phyloP scores from a whole-genome alignment of 2,797 vertebrate genomes.

The Phoebastria nigripes region DNA sequence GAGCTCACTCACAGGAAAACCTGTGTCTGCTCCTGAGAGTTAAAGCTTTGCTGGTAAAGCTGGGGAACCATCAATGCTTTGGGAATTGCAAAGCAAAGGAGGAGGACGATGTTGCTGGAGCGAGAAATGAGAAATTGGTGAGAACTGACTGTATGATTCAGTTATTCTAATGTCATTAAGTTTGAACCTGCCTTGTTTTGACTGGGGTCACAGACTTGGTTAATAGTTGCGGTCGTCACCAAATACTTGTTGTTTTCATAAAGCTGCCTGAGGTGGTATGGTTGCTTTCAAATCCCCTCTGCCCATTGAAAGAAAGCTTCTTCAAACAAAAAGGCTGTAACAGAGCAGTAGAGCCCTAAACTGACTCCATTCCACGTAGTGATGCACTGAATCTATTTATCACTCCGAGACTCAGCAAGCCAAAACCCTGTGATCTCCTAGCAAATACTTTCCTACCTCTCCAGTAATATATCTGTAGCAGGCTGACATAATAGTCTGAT shows the following conservation, averaged over 20 bases:
- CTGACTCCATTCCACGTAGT: accelerated
- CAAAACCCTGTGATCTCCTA: background rate
- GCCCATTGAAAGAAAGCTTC: background rate
- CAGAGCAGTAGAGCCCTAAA: background rate
- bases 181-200: background rate
- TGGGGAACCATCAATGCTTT: background rate
- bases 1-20: background rate
- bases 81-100: background rate
- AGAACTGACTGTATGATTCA: background rate
- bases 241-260: background rate
- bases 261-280: background rate
- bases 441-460: background rate
- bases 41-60: background rate
- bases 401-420: background rate
- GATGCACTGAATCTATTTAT: background rate
- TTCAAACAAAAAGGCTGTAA: background rate
- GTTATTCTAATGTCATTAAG: background rate
- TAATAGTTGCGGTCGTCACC: background rate
- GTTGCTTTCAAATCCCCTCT: background rate
- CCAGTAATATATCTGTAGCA: background rate
- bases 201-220: too few species aligned
- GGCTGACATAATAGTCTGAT: too few species aligned
- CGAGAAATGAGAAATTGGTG: background rate
- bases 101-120: background rate
- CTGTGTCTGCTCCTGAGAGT: background rate